A percentile compares a stretch with the other conserved stretches of the same genome.
These are phyloP conservation scores for Daubentonia madagascariensis DNA, from an alignment of 2,113 vertebrate genomes.

Conservation along the genomic window DNA sequence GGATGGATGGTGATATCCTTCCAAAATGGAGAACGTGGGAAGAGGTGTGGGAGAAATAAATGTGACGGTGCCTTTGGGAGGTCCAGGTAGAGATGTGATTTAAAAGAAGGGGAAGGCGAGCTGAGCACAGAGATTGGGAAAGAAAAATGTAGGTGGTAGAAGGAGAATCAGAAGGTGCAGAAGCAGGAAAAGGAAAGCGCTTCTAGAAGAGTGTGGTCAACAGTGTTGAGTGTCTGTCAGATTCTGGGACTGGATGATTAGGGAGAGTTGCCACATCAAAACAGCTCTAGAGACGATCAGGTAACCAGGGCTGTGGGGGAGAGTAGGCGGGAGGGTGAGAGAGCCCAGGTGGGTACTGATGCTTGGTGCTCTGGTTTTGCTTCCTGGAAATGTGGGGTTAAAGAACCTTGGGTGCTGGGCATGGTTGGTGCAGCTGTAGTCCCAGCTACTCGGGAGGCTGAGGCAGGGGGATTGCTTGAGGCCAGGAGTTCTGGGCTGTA, in stretches of 20 bases:
- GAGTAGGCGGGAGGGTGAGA: too few relatives aligned
- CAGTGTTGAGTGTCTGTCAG: background rate
- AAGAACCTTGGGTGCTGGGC: background rate
- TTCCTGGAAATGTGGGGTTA: background rate
- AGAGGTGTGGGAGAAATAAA: background rate
- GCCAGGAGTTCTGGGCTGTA: too few relatives aligned
- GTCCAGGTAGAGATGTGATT: background rate
- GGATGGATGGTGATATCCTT: background rate
- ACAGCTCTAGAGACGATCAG: background rate
- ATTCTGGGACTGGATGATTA: background rate
- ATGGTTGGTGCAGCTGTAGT: fast-evolving
- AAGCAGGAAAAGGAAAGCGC: background rate
- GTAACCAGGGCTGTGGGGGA: too few relatives aligned
- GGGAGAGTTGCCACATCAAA: background rate
- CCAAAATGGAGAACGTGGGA: background rate
- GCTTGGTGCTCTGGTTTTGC: background rate
- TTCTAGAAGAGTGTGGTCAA: background rate
- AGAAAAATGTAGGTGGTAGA: background rate
- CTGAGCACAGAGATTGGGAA: background rate
- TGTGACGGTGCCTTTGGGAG: background rate
- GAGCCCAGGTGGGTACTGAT: too few relatives aligned
- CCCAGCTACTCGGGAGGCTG: too few relatives aligned
- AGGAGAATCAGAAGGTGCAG: background rate
- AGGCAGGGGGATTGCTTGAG: too few relatives aligned
- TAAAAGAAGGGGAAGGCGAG: background rate